Evolutionary conservation across 2,113 vertebrate genomes (phyloP).

Genomic region (Enhydra lutris): DNA sequence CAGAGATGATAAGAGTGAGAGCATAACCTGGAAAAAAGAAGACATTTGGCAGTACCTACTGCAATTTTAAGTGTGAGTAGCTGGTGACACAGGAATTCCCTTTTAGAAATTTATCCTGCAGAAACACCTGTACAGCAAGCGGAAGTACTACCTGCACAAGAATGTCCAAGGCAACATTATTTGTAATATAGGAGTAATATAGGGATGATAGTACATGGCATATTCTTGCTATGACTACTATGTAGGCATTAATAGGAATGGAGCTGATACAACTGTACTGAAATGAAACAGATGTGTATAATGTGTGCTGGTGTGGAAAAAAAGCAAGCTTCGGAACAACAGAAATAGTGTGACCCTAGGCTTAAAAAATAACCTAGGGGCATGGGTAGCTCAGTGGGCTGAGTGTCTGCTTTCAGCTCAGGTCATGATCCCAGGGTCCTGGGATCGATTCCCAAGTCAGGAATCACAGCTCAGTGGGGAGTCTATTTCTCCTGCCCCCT

Average conservation of each 20-base stretch:
- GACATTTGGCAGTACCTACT: neutral
- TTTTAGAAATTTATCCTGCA: neutral
- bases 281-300: neutral
- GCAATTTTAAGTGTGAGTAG: neutral
- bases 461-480: no score
- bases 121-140: neutral
- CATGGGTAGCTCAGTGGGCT: no score
- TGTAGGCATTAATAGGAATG: neutral
- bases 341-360: neutral
- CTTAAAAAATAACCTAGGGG: neutral
- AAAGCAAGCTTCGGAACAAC: neutral
- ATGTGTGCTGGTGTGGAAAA: neutral
- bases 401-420: no score
- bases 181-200: neutral
- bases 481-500: no score
- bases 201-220: neutral
- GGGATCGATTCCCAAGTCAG: no score
- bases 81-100: neutral
- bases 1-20: neutral
- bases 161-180: neutral
- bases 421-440: no score
- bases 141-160: neutral
- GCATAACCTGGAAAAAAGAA: neutral
- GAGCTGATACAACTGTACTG: neutral
- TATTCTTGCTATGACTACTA: neutral